Conservation (phyloP, 2,113 vertebrate species). For the Crotophaga sulcirostris region DNA sequence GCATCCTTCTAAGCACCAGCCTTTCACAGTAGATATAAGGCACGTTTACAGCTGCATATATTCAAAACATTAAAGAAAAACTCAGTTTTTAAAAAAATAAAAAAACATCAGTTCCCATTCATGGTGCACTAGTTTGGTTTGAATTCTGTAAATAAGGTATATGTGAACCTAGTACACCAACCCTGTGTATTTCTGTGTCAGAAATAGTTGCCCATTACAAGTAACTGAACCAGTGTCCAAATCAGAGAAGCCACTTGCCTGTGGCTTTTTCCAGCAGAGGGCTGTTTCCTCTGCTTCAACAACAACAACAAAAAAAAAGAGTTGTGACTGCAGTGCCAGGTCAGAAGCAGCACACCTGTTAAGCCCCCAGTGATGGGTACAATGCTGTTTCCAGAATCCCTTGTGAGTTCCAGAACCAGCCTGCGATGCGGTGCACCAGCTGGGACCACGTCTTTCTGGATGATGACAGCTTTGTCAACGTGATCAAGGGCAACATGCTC, state of each 20-base stretch:
- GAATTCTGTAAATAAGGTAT: background rate
- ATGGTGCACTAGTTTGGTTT: too few relatives aligned
- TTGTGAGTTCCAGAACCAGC: slow-evolving; percentile 67
- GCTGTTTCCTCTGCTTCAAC: slow-evolving; percentile 54
- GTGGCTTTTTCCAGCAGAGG: slow-evolving; percentile 47
- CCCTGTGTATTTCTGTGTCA: background rate
- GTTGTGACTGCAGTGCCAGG: too few relatives aligned
- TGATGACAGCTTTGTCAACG: slow-evolving; percentile 62
- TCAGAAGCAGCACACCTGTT: slow-evolving; percentile 72
- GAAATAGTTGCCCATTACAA: background rate
- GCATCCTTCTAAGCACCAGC: background rate
- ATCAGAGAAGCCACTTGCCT: background rate
- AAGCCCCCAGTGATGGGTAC: slow-evolving; percentile 67
- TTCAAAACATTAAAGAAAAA: background rate
- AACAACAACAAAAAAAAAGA: too few relatives aligned
- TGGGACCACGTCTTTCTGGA: slow-evolving; percentile 68
- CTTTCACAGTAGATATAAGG: background rate
- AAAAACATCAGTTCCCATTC: background rate
- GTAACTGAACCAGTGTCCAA: background rate
- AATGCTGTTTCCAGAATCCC: slow-evolving; percentile 31
- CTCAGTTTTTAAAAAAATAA: background rate
- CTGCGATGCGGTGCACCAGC: slow-evolving; percentile 19
- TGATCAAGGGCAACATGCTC: slow-evolving; percentile 73
- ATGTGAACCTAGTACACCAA: background rate
- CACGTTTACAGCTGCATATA: background rate